Evolutionary conservation across 2,113 vertebrate genomes (phyloP), one percentile per base, ranked within the genome.

Genomic region (Psittacus erithacus): DNA sequence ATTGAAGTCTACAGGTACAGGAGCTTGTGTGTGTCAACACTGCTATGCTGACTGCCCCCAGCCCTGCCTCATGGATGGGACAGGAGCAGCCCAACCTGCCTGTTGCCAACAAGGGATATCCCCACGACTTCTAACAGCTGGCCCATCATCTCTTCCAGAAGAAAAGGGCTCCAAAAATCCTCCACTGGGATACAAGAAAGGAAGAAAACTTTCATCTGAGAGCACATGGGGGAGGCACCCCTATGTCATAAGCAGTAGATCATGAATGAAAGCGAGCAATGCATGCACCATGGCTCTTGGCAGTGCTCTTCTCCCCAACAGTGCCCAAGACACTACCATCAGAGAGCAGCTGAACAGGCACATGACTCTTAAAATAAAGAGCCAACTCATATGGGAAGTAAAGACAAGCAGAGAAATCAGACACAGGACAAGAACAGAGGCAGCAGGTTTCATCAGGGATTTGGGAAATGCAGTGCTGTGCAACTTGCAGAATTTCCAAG

Each of bases 221-320:
- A 82, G n/a, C 6, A 29, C 1, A 1, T 9, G 7, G 17, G 5
- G 28, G 14, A 82, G 59, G 35, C 13, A 65, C 7, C 8, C 7
- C 6, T 35, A 62, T 18, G 10, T 4, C 27, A 17, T 16, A 70
- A 49, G 29, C 13, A 73, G 43, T 17, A 91, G 63, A 47, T 31
- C 14, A 28, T 13, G 12, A 64, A 67, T 9, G 43, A 78, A 88
- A 84, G 35, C 20, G 27, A 68, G 47, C 11, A n/a, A 57, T 3
- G 11, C 29, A 43, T 0, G 0, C 41, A 35, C 43, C 3, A 0
- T 10, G 23, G 71, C 27, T 83, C 52, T 49, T 31, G 8, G 68
- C 39, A 83, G 62, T 3, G 2, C 13, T 73, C 64, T 33, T 64
- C 31, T 79, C 75, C 75, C 46, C 16, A 23, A 5, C 35, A 74